Base-by-base conservation (phyloP, 1,140 invertebrate species). In the Condylostylus longicornis region DNA sequence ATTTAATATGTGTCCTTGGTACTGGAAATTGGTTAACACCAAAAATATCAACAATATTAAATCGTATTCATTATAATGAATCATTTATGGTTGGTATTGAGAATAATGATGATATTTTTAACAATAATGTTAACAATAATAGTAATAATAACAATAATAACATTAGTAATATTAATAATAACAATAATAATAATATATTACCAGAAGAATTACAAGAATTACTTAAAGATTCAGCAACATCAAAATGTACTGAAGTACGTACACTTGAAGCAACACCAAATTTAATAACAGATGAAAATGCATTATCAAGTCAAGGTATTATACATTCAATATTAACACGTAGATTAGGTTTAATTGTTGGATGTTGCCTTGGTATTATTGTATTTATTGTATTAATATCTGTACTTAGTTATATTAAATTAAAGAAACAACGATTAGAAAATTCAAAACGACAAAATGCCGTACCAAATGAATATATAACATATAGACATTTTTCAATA, bases 1-100 rank as follows among this genome's bases (percentile, higher is more conserved):
- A 91, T 62, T 69, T 75, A 35, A 77, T 91, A 45, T 91, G 86
- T 58, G 81, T 90, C 15, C 65, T 85, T 38, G 84, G 82, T 3
- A 64, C 84, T 18, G 80, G 81, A 36, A 77, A 76, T 56, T 79
- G 78, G 69, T 34, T 65, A 63, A 53, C 55, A 22, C 53, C 54
- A 46, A 52, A 51, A 7, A 36, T 54, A 45, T 62, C 71, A 37
- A 66, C 68, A 27, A 52, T 52, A 23, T 33, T 59, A 15, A 53
- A 61, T 29, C 51, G 62, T 18, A 46, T 55, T 29, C 61, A 62
- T 31, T 63, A 65, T 40, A 70, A 67, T 37, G 57, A 64, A 19
- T 64, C 58, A 38, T 33, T 42, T 15, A 35, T 2, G 17, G 18
- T 3, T 15, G 4, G 22, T 23, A 12, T 33, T 15, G 8, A 25